These are phyloP conservation scores for Heteromormyrus szaboi DNA, from an alignment of 2,797 vertebrate species.

Conservation along the genomic window DNA sequence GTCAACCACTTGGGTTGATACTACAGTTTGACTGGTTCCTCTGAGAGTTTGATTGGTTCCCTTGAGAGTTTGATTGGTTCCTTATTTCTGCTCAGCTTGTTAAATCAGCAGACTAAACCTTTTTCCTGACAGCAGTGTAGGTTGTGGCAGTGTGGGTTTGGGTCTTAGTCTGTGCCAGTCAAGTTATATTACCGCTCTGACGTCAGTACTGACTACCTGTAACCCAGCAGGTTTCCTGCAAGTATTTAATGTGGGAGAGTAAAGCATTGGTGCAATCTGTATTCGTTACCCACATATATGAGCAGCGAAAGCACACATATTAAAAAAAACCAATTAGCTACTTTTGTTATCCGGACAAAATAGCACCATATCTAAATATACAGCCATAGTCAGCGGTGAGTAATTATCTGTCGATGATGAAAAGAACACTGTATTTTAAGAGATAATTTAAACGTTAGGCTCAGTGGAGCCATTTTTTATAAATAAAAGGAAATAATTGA, in stretches of 20 bases:
- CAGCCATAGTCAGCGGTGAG: not conserved
- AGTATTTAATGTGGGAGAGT: not conserved
- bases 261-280: not conserved
- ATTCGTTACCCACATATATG: not conserved
- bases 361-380: not conserved
- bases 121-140: not conserved
- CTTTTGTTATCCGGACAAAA: not conserved
- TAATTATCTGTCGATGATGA: not conserved
- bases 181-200: not conserved
- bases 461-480: not conserved
- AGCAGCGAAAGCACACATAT: not conserved
- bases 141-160: not conserved
- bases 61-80: not conserved
- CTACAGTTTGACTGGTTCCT: not conserved
- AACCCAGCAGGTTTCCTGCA: not conserved
- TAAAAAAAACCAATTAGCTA: not conserved
- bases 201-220: not conserved
- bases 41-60: not conserved
- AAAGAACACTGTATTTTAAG: not conserved
- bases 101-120: not conserved
- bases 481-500: conserved; percentile 58
- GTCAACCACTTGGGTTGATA: not conserved
- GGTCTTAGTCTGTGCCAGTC: not conserved
- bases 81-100: not conserved
- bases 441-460: not conserved